A percentile compares a stretch with the other conserved stretches of the same genome.
These are phyloP conservation scores for Limenitis camilla DNA, from an alignment of 2,888 invertebrate species.

Conservation along the genomic window DNA sequence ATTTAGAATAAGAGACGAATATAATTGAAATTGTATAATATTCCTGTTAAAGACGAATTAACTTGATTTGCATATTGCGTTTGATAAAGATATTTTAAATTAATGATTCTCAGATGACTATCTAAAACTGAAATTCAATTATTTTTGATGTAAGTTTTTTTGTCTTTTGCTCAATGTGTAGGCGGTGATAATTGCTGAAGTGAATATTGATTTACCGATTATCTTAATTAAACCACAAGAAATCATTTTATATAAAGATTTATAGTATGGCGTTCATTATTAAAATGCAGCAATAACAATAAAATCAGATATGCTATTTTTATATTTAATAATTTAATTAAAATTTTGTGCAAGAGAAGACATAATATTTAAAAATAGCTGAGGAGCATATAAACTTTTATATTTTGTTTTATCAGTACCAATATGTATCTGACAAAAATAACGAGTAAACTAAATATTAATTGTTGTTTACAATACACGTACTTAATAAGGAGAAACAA, in stretches of 20 bases:
- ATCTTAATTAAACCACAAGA: constrained; percentile 10
- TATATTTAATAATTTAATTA: too few relatives aligned
- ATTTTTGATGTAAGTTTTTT: constrained; percentile 35
- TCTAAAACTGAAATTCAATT: constrained; percentile 37
- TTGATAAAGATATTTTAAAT: constrained; percentile 5
- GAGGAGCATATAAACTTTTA: too few relatives aligned
- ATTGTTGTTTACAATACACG: too few relatives aligned
- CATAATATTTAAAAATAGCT: too few relatives aligned
- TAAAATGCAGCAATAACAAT: neutral
- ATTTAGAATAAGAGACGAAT: too few relatives aligned
- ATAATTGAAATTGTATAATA: neutral
- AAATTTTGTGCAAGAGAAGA: too few relatives aligned
- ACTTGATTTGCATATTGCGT: neutral
- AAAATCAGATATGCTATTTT: neutral
- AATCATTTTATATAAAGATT: neutral
- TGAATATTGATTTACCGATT: constrained; percentile 43
- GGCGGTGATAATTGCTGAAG: constrained; percentile 48
- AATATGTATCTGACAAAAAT: too few relatives aligned
- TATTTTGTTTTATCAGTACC: too few relatives aligned
- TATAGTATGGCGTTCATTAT: neutral
- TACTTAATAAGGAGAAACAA: neutral
- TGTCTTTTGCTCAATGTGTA: constrained; percentile 26
- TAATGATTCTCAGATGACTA: constrained; percentile 6
- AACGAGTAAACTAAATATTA: too few relatives aligned
- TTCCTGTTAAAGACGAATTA: neutral